Base-by-base conservation (phyloP, 2,113 vertebrate species). In the Oncorhynchus mykiss region DNA sequence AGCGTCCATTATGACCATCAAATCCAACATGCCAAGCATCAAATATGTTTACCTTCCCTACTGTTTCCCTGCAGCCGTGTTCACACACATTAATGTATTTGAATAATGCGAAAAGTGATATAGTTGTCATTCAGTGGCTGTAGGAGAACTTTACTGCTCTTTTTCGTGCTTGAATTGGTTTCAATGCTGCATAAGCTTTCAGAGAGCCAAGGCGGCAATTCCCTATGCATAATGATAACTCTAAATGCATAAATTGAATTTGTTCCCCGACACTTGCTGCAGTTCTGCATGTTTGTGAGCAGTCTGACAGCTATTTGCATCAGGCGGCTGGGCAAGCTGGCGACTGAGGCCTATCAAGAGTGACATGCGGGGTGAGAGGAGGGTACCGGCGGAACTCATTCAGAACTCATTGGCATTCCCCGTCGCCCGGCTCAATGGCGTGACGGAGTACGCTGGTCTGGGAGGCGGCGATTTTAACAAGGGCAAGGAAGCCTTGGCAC, bases 221-320 rank as follows among this genome's bases (percentile, higher is more conserved):
- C 72, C 74, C 77, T 86, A 79, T 87, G 85, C 81, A 87, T 90
- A 86, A 87, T 83, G 72, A 88, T 82, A 76, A 78, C 80, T 80
- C 73, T 74, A 74, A 80, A 78, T 7, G 80, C 82, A 86, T 71
- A 74, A 82, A 85, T 84, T 82, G 62, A 88, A 87, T 82, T 84
- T 85, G 81, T 86, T 84, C 81, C 76, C 67, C 72, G 72, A 86
- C 39, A 45, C 39, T 45, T 45, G 39, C 9, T 45, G 39, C 39
- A 45, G 39, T 45, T 45, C 80, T 84, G 74, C 75, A 76, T 79
- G 77, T 76, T 54, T 79, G 39, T 78, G 84, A 79, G 76, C 60
- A 69, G 1, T 59, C 76, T 85, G 78, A 83, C 81, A 78, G 82
- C 78, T 68, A 78, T 81, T 82, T 80, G 69, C 77, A 70, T 85